Evolutionary conservation across 92 coral and sea anemone species (phyloP).

Genomic region (Plumapathes pennacea): DNA sequence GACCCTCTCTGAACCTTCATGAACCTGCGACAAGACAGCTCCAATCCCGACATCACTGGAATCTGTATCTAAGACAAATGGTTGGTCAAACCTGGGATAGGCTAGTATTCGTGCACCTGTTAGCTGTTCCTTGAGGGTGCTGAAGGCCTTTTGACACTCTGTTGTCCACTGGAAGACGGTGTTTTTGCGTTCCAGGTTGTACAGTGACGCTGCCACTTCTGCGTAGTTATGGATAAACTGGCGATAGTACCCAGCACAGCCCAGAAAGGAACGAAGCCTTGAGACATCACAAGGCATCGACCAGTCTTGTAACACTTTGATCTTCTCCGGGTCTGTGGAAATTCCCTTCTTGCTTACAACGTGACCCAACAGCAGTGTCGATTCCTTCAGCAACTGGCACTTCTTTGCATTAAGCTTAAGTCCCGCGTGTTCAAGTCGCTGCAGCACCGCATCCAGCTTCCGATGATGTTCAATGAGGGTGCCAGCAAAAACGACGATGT

Average conservation of each 20-base stretch:
- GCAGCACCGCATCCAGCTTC: slow-evolving; percentile 21
- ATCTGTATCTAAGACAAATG: slow-evolving; percentile 45
- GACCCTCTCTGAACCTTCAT: slow-evolving; percentile 17
- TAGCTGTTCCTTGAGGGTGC: slow-evolving; percentile 6
- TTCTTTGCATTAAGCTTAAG: slow-evolving; percentile 36
- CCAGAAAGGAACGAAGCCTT: slow-evolving; percentile 11
- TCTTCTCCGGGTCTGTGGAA: slow-evolving; percentile 39
- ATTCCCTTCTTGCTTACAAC: slow-evolving; percentile 20
- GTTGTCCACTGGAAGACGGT: slow-evolving; percentile 12
- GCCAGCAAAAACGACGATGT: slow-evolving; percentile 27
- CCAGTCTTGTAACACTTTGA: slow-evolving; percentile 12
- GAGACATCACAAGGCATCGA: slow-evolving; percentile 24
- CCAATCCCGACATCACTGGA: slow-evolving; percentile 20
- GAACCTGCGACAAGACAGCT: slow-evolving; percentile 28
- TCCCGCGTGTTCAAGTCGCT: slow-evolving; percentile 31
- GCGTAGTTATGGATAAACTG: slow-evolving; percentile 36
- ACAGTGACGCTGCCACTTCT: slow-evolving; percentile 13
- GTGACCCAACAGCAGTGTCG: slow-evolving; percentile 28
- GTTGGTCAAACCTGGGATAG: slow-evolving; percentile 29
- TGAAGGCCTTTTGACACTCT: slow-evolving; percentile 10
- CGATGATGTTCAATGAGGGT: slow-evolving; percentile 21
- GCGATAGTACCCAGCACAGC: slow-evolving; percentile 28
- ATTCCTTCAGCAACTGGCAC: slow-evolving; percentile 12
- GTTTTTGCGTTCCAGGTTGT: slow-evolving; percentile 27
- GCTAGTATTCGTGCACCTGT: slow-evolving; percentile 22